Evolutionary conservation across 2,888 invertebrate species (phyloP), one percentile per base, ranked within the genome.

Genomic region (Amphipoea lucens): DNA sequence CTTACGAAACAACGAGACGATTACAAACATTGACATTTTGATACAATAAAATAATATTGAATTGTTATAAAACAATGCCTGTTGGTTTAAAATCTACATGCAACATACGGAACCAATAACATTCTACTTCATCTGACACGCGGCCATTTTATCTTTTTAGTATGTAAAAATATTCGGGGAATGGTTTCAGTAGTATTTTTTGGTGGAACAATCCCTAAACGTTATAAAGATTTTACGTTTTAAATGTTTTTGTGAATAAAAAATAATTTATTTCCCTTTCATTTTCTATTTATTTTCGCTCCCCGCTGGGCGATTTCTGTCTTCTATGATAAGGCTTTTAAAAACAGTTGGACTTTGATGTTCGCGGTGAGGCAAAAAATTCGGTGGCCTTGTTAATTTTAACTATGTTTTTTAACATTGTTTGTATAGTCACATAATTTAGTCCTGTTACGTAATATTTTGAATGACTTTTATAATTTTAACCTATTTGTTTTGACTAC

Each of bases 151-250:
- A 74, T 82, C 81, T 77, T 79, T 78, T 88, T 82, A 86, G 73
- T 80, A 89, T 89, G 89, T 81, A 79, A 87, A 87, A 82, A 81
- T 88, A 88, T 87, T 88, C 89, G 45, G 72, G 57, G 60, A 74
- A 86, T 74, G 81, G 77, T 88, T 88, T 74, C 74, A 81, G 76
- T 74, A 74, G 67, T 78, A 75, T 76, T 82, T 82, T 87, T 84
- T 79, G 45, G 67, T 78, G 57, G n/a, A 75, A 79, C 65, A 82
- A 84, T 76, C 71, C 78, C 66, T 76, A 79, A 88, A 84, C 70
- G 81, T 76, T 88, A 60, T 62, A 82, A 84, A 82, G 80, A 84
- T 88, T 87, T 86, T 76, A 57, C 71, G 67, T 86, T 81, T 86
- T 74, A 67, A 82, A 81, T n/a, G 78, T 66, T 78, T 82, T 73